Conservation (phyloP, 2,797 vertebrate species). For the Danio jaintianensis region DNA sequence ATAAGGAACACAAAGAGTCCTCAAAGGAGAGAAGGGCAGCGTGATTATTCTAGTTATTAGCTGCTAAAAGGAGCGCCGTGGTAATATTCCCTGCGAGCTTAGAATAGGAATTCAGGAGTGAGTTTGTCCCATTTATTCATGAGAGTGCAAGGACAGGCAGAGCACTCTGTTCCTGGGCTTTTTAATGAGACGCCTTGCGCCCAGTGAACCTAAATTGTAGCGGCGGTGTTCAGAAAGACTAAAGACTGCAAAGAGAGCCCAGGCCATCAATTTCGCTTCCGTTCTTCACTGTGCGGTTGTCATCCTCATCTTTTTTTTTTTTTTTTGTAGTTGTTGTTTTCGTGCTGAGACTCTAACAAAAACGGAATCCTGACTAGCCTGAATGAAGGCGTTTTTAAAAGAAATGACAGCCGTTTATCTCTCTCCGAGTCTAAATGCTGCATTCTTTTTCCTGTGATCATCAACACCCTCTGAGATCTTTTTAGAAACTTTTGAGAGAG, state of each 20-base stretch:
- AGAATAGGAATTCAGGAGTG: slow-evolving; percentile 53
- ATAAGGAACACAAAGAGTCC: slow-evolving; percentile 54
- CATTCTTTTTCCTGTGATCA: slow-evolving; percentile 30
- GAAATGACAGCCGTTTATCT: slow-evolving; percentile 32
- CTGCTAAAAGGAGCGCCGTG: slow-evolving; percentile 65
- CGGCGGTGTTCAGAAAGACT: slow-evolving; percentile 33
- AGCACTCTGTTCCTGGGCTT: slow-evolving; percentile 46
- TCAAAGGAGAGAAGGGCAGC: slow-evolving; percentile 55
- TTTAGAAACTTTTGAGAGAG: slow-evolving; percentile 2
- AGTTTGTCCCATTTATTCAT: slow-evolving; percentile 63
- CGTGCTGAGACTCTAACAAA: slow-evolving; percentile 14
- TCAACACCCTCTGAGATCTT: slow-evolving; percentile 13
- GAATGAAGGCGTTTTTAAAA: slow-evolving; percentile 30
- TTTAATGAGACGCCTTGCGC: slow-evolving; percentile 53
- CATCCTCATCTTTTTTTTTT: slow-evolving; percentile 32
- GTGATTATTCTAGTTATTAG: slow-evolving; percentile 70
- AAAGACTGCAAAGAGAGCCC: slow-evolving; percentile 51
- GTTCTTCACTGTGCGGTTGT: background rate
- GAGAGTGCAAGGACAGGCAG: slow-evolving; percentile 64
- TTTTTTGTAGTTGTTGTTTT: background rate
- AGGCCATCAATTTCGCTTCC: slow-evolving; percentile 33
- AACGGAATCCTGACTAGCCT: background rate
- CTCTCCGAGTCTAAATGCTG: background rate
- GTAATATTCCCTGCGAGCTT: slow-evolving; percentile 65
- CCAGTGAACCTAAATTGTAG: slow-evolving; percentile 52